These are phyloP conservation scores for Scolopax mira DNA, from an alignment of 2,113 vertebrate species.

Conservation along the genomic window DNA sequence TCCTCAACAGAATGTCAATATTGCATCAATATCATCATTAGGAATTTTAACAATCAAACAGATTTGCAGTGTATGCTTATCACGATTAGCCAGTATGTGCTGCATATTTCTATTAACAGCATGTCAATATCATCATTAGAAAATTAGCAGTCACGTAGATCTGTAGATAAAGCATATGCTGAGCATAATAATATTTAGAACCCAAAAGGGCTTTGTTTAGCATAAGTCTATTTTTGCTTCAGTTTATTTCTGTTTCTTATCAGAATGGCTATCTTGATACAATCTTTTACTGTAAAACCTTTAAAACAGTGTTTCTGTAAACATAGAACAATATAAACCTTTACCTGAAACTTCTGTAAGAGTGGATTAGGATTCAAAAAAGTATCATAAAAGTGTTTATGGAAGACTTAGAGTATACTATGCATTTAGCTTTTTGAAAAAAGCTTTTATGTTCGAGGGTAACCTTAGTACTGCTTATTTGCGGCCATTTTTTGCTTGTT, in stretches of 20 bases:
- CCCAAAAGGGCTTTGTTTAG: neutral
- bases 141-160: conserved; percentile 30
- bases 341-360: neutral
- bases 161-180: neutral
- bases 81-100: neutral
- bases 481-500: neutral
- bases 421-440: neutral
- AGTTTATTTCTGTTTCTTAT: neutral
- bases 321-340: neutral
- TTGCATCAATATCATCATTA: conserved; percentile 26
- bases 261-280: neutral
- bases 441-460: neutral
- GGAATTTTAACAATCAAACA: conserved; percentile 49
- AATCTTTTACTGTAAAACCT: neutral
- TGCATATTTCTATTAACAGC: conserved; percentile 52
- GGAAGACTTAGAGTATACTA: neutral
- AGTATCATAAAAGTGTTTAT: neutral
- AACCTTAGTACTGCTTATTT: neutral
- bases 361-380: neutral
- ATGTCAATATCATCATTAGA: neutral
- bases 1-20: conserved; percentile 29
- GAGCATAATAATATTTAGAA: conserved; percentile 25
- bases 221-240: neutral
- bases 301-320: neutral
- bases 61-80: conserved; percentile 21